Evolutionary conservation across 2,113 vertebrate species (phyloP), one percentile per base, ranked within the genome.

Genomic region (Capricornis sumatraensis): DNA sequence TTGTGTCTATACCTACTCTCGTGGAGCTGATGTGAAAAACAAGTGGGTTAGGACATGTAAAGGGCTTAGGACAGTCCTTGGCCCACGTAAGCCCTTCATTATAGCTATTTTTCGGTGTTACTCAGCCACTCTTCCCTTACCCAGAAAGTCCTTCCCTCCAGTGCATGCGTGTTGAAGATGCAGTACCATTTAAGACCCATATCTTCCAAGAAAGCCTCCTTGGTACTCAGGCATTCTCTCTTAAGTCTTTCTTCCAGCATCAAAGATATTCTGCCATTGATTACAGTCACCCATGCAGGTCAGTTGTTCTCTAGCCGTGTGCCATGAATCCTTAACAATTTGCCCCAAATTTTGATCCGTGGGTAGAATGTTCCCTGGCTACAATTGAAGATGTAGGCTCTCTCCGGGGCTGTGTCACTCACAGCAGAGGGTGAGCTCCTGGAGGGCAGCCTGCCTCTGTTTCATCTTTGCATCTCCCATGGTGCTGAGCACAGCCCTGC

Each of bases 401-500:
- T 28, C 78, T 60, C 12, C 2, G 4, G 47, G 15, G 12, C 52
- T 83, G 50, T n/a, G 50, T 27, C 25, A 5, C 11, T 23, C 5
- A 16, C 55, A n/a, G 17, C 13, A 93, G 93, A 95, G 0, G 8
- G 0, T 23, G 90, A 57, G n/a, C 96, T 83, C 60, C 82, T 58
- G 58, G 94, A 85, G 88, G 92, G 90, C 64, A 96, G 58, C 87
- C 83, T 50, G 27, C 9, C 3, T 81, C 94, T 60, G 23, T 36
- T 81, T 81, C 17, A 21, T 43, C 60, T 57, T 55, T 23, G 50
- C 25, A 1, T 25, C 27, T 76, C 91, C 67, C 53, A 2, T 2
- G 16, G 25, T 53, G 57, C 78, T 3, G 27, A 93, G 74, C 36
- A 6, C 60, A 85, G 76, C 5, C 1, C 58, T 74, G 55, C 1